phyloP scores from a whole-genome alignment of 2,888 invertebrate genomes.

The Pandemis heparana region DNA sequence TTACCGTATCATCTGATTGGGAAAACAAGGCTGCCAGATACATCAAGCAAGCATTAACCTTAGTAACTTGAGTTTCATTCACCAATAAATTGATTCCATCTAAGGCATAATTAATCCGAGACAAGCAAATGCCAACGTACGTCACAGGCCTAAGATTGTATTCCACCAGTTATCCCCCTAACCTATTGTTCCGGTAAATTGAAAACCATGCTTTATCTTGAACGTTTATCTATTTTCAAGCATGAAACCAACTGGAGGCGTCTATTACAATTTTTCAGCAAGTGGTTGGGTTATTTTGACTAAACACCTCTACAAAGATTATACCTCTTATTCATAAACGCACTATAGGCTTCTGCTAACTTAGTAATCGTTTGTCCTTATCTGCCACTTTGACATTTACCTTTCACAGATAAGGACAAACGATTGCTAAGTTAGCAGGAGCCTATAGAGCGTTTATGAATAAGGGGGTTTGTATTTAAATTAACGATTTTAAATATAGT shows the following conservation, averaged over 20 bases:
- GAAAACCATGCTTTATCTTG: slow-evolving; percentile 57
- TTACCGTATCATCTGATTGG: neutral
- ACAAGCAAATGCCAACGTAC: slow-evolving; percentile 24
- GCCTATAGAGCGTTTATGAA: no score
- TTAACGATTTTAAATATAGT: no score
- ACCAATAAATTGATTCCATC: slow-evolving; percentile 18
- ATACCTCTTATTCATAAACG: no score
- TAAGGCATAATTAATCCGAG: slow-evolving; percentile 27
- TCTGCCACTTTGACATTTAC: no score
- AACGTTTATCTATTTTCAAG: slow-evolving; percentile 39
- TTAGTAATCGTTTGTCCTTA: no score
- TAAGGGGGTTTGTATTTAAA: no score
- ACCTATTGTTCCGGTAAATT: slow-evolving; percentile 60
- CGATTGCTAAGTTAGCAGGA: no score
- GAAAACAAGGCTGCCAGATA: neutral
- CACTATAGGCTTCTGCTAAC: no score
- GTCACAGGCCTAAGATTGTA: slow-evolving; percentile 22
- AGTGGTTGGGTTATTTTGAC: no score
- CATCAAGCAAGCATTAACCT: neutral
- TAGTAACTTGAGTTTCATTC: neutral
- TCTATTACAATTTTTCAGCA: no score
- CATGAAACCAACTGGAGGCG: neutral
- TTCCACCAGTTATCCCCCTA: slow-evolving; percentile 27
- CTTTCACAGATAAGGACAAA: no score
- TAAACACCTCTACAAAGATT: no score